Base-by-base conservation (phyloP, 2,888 invertebrate genomes). In the Notocelia uddmanniana region DNA sequence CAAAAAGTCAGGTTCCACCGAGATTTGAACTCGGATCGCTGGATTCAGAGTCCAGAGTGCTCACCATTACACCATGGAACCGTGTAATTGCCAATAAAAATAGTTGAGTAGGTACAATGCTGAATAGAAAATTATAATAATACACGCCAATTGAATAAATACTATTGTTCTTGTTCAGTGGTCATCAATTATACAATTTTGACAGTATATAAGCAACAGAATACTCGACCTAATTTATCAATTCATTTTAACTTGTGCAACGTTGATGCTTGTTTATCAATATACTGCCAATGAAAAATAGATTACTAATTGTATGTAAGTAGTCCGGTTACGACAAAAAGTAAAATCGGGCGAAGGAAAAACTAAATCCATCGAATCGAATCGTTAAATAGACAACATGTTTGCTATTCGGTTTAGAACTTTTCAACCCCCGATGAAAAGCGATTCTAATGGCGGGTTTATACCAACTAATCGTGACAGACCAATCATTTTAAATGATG, bases 11-110 rank as follows among this genome's bases (percentile, higher is more conserved):
- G 94, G 94, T 94, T 91, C 94, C 94, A 94, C 95, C 94, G 94
- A 95, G 94, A 95, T 94, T 95, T 94, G 95, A 95, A 95, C 95
- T 95, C 94, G 94, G 95, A 95, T 95, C 94, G 94, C 94, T 94
- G 94, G 94, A 95, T 95, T 95, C 94, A 95, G 90, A 95, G 94
- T 95, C 95, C 94, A 94, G 94, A 95, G 95, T 95, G 95, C 95
- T 95, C 92, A 95, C 94, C 94, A 93, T 95, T 95, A 95, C 94
- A 94, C 94, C 94, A 94, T 94, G 93, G 93, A 90, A 94, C 94
- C 94, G 74, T 37, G 48, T 64, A 23, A 41, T 66, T 11, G 9
- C 9, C 6, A 41, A 19, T 55, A 23, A 9, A 55, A 66, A 66
- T 41, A 21, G 18, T 31, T 37, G 26, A 52, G 9, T 59, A 59